A percentile compares a stretch with the other conserved stretches of the same genome.
Conservation (phyloP, 2,113 vertebrate genomes). For the Ardeotis arabs region DNA sequence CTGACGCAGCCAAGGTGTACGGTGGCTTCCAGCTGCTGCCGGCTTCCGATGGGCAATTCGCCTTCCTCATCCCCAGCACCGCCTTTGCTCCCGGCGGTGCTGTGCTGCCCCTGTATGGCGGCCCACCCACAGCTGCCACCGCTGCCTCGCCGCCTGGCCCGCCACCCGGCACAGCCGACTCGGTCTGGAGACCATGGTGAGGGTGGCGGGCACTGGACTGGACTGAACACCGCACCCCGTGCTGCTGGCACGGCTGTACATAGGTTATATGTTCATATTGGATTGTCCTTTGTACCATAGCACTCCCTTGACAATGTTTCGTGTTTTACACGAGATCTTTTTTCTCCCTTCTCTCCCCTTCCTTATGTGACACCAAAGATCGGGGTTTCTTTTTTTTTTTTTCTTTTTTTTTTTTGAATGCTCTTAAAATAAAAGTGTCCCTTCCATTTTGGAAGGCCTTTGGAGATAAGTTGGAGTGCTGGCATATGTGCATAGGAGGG, state of each 20-base stretch:
- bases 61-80: conserved; percentile 94
- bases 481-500: neutral
- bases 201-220: neutral
- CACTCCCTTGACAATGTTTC: conserved; percentile 81
- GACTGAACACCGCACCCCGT: conserved; percentile 31
- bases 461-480: conserved; percentile 39
- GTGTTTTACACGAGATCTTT: conserved; percentile 84
- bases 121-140: conserved; percentile 67
- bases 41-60: conserved; percentile 95
- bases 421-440: conserved; percentile 28
- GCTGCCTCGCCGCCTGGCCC: conserved; percentile 68
- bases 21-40: conserved; percentile 97
- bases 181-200: conserved; percentile 98
- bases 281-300: conserved; percentile 94
- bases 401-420: conserved; percentile 12
- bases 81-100: conserved; percentile 88
- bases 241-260: conserved; percentile 55
- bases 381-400: neutral
- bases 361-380: conserved; percentile 65
- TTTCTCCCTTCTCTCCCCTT: neutral
- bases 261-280: conserved; percentile 93
- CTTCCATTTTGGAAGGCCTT: conserved; percentile 63
- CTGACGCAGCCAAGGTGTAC: conserved; percentile 86
- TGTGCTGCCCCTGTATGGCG: conserved; percentile 88
- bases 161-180: conserved; percentile 83